Evolutionary conservation across 92 coral and sea anemone species (phyloP).

Genomic region (Hydrozoanthus gracilis): DNA sequence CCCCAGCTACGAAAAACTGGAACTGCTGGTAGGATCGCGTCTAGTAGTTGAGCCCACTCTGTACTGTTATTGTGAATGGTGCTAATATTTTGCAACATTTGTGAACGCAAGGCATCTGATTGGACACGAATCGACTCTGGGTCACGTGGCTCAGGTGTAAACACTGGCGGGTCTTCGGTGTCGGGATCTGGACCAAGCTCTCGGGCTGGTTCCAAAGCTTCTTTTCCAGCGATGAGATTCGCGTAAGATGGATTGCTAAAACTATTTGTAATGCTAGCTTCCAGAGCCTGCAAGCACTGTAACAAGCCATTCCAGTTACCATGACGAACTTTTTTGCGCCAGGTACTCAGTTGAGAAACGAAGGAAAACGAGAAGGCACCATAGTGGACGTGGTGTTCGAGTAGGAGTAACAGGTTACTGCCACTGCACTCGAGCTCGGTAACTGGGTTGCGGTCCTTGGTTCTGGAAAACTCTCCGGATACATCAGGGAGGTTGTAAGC

Average conservation of each 20-base stretch:
- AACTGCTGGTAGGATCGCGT: slow-evolving; percentile 82
- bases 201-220: slow-evolving; percentile 57
- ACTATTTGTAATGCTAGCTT: slow-evolving; percentile 69
- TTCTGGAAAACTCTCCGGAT: slow-evolving; percentile 25
- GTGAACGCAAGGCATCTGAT: slow-evolving; percentile 84
- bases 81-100: slow-evolving; percentile 70
- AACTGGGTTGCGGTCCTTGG: slow-evolving; percentile 52
- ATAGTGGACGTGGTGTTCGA: slow-evolving; percentile 88
- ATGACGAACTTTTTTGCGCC: slow-evolving; percentile 79
- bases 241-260: slow-evolving; percentile 83
- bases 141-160: slow-evolving; percentile 89
- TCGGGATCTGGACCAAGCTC: slow-evolving; percentile 82
- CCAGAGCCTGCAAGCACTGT: slow-evolving; percentile 82
- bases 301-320: slow-evolving; percentile 90
- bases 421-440: slow-evolving; percentile 90
- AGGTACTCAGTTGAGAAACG: slow-evolving; percentile 79
- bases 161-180: slow-evolving; percentile 79
- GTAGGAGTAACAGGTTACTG: slow-evolving; percentile 78
- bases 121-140: slow-evolving; percentile 84
- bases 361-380: slow-evolving; percentile 93
- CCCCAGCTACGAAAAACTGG: slow-evolving; percentile 85
- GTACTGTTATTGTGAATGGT: slow-evolving; percentile 57
- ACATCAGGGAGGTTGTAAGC: neutral
- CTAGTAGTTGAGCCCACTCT: slow-evolving; percentile 82
- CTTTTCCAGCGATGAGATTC: slow-evolving; percentile 71